phyloP scores from a whole-genome alignment of 2,888 invertebrate genomes.

The Mythimna albipuncta region DNA sequence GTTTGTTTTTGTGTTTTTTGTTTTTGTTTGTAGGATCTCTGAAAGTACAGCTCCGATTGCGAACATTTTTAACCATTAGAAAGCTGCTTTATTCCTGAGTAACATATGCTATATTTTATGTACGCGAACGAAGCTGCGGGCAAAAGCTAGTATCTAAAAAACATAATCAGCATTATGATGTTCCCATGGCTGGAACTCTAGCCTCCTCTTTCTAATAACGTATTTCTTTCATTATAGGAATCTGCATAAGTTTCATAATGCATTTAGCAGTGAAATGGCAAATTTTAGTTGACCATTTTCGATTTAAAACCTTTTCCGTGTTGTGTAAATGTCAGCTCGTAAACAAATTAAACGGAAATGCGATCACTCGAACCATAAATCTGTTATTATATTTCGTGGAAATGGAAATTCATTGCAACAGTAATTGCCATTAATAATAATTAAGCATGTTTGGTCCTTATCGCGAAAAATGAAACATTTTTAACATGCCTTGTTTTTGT shows the following conservation, averaged over 20 bases:
- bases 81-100: too few species aligned
- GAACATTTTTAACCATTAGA: too few species aligned
- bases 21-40: too few species aligned
- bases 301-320: not conserved
- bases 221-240: not conserved
- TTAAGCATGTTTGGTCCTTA: constrained; percentile 21
- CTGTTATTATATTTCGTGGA: constrained; percentile 22
- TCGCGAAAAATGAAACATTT: constrained; percentile 7
- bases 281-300: not conserved
- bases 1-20: too few species aligned
- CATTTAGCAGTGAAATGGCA: not conserved
- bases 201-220: too few species aligned
- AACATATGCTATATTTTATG: too few species aligned
- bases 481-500: constrained; percentile 20
- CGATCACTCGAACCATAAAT: not conserved
- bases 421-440: constrained; percentile 42
- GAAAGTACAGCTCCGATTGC: too few species aligned
- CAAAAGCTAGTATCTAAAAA: too few species aligned
- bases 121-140: too few species aligned
- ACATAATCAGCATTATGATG: too few species aligned
- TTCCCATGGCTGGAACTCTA: too few species aligned
- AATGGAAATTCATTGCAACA: constrained; percentile 34
- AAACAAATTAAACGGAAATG: constrained; percentile 15
- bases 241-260: not conserved
- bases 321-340: constrained; percentile 1